Base-by-base conservation (phyloP, 2,797 vertebrate species). In the Cyclopterus lumpus region DNA sequence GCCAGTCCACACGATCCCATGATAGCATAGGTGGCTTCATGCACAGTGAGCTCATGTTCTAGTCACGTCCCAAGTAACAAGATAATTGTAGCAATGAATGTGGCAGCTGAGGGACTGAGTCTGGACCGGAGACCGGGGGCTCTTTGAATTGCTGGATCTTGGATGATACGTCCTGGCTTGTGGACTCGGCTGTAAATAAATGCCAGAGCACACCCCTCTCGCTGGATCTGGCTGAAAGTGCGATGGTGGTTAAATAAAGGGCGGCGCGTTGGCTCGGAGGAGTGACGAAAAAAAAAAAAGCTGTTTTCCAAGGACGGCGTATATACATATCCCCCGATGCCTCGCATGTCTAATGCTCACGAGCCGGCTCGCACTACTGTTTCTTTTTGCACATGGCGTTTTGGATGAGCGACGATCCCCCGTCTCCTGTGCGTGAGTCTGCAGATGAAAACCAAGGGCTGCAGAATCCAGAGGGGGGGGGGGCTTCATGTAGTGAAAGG, bases 171-270 rank as follows among this genome's bases (percentile, higher is more conserved):
- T 86, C 70, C 86, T 90, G 89, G 89, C 87, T n/a, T 59, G 75
- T 58, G 66, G 82, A 84, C 62, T 67, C 63, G 1, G 32, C 76
- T 73, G 82, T 71, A 84, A 89, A 88, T 81, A 89, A 82, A 86
- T 78, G 86, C 88, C 89, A 90, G 89, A 92, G 90, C 89, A 91
- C 86, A 89, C 86, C 71, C 89, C 26, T n/a, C 32, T 40, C 82
- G 86, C 87, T 71, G 80, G 76, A 91, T 89, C 83, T 90, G 85
- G 85, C 89, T 73, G 75, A 62, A 68, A 46, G 69, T 73, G 67
- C 85, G 86, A 86, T 93, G 91, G 90, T 87, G 38, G 79, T 71
- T 78, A 79, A 73, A 86, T 88, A 88, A 91, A 90, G 83, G 26
- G n/a, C n/a, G 71, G 71, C 84, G 58, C 20, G 10, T 74, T 89